These are phyloP conservation scores for Arctopsyche grandis DNA, from an alignment of 1,140 invertebrate genomes.

Conservation along the genomic window DNA sequence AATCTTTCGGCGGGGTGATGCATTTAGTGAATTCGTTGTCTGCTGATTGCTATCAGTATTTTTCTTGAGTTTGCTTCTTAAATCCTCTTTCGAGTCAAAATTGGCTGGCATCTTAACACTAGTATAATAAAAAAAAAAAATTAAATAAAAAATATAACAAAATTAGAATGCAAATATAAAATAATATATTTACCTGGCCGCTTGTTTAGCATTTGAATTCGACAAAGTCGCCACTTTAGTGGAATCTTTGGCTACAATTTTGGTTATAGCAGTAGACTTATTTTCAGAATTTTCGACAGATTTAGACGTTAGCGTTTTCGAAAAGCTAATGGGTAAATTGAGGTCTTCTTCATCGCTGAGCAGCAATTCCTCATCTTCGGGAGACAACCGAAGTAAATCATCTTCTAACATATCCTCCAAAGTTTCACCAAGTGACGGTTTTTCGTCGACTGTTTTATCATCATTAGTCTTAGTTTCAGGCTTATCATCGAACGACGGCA, in stretches of 20 bases:
- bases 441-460: slow-evolving; percentile 19
- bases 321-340: not conserved
- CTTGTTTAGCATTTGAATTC: too few species aligned
- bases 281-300: not conserved
- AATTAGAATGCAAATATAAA: too few species aligned
- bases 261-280: not conserved
- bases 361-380: slow-evolving; percentile 50
- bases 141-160: not conserved
- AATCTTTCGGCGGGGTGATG: slow-evolving; percentile 42
- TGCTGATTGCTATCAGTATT: not conserved
- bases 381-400: slow-evolving; percentile 46
- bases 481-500: not conserved
- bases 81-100: slow-evolving; percentile 39
- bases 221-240: not conserved
- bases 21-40: not conserved
- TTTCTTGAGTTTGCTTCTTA: slow-evolving; percentile 47
- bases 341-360: slow-evolving; percentile 47
- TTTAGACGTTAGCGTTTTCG: not conserved
- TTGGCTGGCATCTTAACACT: slow-evolving; percentile 40
- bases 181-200: too few species aligned
- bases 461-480: not conserved
- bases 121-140: slow-evolving; percentile 20
- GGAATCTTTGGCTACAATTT: not conserved
- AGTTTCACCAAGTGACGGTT: slow-evolving; percentile 15
- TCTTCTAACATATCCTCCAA: slow-evolving; percentile 50